phyloP scores from a whole-genome alignment of 92 coral and sea anemone genomes.

The Siderastrea siderea region DNA sequence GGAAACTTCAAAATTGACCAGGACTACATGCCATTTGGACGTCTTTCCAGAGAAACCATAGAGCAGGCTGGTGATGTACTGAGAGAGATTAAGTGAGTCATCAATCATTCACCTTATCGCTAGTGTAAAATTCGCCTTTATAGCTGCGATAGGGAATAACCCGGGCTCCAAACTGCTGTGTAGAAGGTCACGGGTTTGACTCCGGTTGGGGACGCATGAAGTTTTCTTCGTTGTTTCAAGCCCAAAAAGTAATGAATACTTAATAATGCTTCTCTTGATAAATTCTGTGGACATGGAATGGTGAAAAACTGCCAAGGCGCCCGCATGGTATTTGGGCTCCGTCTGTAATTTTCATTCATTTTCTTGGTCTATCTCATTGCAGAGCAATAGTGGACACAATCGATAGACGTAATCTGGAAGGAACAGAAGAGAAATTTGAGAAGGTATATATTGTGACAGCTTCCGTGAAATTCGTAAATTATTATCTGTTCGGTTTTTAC shows the following conservation, averaged over 20 bases:
- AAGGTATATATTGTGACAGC: constrained; percentile 14
- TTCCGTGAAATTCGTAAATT: too few relatives aligned
- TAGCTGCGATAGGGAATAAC: too few relatives aligned
- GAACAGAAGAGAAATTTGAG: constrained; percentile 72
- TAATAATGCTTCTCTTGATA: background rate
- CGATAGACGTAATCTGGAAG: constrained; percentile 46
- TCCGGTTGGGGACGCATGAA: too few relatives aligned
- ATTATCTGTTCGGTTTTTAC: too few relatives aligned
- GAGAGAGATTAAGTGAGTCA: constrained; percentile 82
- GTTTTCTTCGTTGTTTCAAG: too few relatives aligned
- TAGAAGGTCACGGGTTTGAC: too few relatives aligned
- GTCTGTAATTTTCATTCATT: background rate
- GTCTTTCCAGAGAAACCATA: constrained; percentile 80
- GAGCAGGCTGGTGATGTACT: constrained; percentile 74
- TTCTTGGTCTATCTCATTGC: constrained; percentile 1
- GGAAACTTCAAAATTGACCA: constrained; percentile 53
- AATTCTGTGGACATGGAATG: too few relatives aligned
- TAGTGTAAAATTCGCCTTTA: background rate
- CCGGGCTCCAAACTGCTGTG: too few relatives aligned
- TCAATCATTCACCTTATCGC: background rate
- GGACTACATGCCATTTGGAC: constrained; percentile 88
- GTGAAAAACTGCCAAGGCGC: too few relatives aligned
- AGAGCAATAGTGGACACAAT: constrained; percentile 62
- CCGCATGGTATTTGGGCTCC: background rate
- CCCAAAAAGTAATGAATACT: too few relatives aligned